Conservation (phyloP, 2,888 invertebrate genomes). For the Tetramorium bicarinatum region DNA sequence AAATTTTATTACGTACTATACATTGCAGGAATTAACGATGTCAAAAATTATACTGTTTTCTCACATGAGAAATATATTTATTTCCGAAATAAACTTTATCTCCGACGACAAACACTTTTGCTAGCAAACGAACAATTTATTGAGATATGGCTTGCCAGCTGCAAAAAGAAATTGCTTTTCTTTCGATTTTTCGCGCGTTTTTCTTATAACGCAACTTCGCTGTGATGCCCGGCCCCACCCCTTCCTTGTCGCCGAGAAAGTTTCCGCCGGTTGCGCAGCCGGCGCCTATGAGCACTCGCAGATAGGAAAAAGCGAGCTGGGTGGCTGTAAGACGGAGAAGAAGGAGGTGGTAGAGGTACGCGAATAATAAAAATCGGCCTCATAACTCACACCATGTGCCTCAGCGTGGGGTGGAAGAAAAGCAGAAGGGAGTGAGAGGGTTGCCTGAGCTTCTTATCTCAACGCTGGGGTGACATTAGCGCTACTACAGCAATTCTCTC, state of each 20-base stretch:
- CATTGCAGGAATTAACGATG: neutral
- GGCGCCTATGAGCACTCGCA: constrained; percentile 80
- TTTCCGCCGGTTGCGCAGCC: constrained; percentile 75
- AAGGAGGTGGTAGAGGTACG: constrained; percentile 74
- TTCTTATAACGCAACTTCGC: constrained; percentile 42
- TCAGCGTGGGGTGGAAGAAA: constrained; percentile 73
- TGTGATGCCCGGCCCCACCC: constrained; percentile 37
- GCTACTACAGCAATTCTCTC: constrained; percentile 83
- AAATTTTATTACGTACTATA: neutral
- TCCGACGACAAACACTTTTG: neutral
- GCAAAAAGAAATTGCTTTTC: constrained; percentile 55
- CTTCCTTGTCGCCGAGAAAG: constrained; percentile 77
- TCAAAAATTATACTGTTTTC: neutral
- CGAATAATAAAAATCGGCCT: constrained; percentile 86
- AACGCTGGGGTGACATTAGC: constrained; percentile 84
- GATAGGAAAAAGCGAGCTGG: constrained; percentile 82
- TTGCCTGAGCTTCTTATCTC: constrained; percentile 84
- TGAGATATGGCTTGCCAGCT: constrained; percentile 36
- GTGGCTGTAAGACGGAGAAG: constrained; percentile 74
- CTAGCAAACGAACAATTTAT: constrained; percentile 29
- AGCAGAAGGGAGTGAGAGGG: constrained; percentile 60
- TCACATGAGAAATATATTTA: neutral
- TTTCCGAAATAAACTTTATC: constrained; percentile 15
- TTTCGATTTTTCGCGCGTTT: constrained; percentile 55
- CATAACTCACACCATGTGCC: constrained; percentile 84